A percentile compares a stretch with the other conserved stretches of the same genome.
phyloP scores from a whole-genome alignment of 2,113 vertebrate genomes.

The Mustela nigripes region DNA sequence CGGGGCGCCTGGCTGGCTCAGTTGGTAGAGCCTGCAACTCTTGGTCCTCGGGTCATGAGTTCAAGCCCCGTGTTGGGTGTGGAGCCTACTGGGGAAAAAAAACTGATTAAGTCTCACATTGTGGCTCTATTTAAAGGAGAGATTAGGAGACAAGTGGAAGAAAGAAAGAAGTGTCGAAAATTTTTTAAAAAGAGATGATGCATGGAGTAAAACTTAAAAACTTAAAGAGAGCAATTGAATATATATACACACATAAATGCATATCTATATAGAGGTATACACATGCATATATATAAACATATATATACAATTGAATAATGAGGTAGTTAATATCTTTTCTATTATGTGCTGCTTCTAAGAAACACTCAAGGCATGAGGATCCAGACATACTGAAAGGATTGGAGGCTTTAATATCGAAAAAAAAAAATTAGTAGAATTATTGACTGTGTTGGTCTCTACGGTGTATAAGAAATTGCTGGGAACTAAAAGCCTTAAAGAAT shows the following conservation, averaged over 20 bases:
- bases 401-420: not conserved
- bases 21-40: not conserved
- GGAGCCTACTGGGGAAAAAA: not conserved
- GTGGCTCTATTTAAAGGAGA: slow-evolving; percentile 18
- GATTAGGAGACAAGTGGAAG: not conserved
- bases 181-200: not conserved
- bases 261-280: not conserved
- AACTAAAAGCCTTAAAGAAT: not conserved
- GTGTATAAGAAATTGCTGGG: not conserved
- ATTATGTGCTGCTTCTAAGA: not conserved
- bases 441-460: not conserved
- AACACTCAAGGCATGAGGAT: not conserved
- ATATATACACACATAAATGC: not conserved
- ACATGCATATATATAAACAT: not conserved
- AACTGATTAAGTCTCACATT: not conserved
- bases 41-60: not conserved
- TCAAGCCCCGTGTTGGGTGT: not conserved
- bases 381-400: not conserved
- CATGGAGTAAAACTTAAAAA: not conserved
- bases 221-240: not conserved
- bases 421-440: not conserved
- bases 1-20: not conserved
- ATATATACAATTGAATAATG: not conserved
- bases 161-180: not conserved
- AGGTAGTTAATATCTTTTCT: not conserved